Evolutionary conservation across 1,140 invertebrate species (phyloP).

Genomic region (Portunus trituberculatus): DNA sequence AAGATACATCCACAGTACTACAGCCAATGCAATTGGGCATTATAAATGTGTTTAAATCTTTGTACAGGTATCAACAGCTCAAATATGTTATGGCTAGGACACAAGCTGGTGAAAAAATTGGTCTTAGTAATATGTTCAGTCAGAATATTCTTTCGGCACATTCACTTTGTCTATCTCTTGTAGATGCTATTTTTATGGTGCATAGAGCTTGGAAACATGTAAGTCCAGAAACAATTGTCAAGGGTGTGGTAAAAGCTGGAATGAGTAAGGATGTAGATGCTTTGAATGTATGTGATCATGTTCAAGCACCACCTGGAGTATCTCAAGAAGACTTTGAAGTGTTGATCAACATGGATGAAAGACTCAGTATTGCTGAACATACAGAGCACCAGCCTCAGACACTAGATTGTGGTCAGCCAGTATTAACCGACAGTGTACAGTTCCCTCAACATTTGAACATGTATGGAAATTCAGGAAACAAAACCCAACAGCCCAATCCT

Average conservation of each 20-base stretch:
- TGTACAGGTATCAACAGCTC: conserved; percentile 68
- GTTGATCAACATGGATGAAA: conserved; percentile 52
- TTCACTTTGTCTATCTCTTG: conserved; percentile 47
- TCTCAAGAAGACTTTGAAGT: conserved; percentile 68
- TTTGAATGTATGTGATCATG: conserved; percentile 59
- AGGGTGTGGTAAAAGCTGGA: conserved; percentile 73
- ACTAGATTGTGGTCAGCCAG: conserved; percentile 6
- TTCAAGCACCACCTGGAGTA: conserved; percentile 63
- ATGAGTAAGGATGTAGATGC: conserved; percentile 72
- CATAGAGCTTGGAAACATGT: conserved; percentile 73
- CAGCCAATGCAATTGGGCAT: conserved; percentile 66
- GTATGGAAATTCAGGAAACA: conserved; percentile 36
- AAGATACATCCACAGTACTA: conserved; percentile 59
- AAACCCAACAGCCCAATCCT: conserved; percentile 48
- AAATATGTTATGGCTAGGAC: conserved; percentile 54
- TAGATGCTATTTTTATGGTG: conserved; percentile 69
- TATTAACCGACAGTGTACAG: conserved; percentile 47
- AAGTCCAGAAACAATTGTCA: conserved; percentile 69
- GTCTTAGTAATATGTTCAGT: conserved; percentile 45
- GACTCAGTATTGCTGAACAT: not conserved
- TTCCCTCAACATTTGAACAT: conserved; percentile 53
- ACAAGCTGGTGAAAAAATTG: conserved; percentile 60
- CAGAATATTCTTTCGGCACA: conserved; percentile 34
- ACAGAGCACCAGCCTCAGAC: not conserved
- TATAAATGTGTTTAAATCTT: conserved; percentile 58